Evolutionary conservation across 2,113 vertebrate species (phyloP).

Genomic region (Amazona guildingii): DNA sequence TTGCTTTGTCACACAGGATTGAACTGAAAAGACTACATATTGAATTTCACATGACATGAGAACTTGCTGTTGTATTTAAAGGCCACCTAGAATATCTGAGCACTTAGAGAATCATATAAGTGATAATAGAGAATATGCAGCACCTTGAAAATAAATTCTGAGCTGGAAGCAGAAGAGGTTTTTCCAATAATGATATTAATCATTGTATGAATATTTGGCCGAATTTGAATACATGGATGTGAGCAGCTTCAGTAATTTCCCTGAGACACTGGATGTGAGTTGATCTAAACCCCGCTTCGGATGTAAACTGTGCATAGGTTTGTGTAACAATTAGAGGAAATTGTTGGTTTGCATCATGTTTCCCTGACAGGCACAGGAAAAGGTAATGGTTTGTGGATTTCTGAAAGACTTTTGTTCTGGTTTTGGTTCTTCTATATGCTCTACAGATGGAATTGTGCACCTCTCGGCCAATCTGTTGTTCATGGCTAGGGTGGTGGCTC

Average conservation of each 20-base stretch:
- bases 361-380: background rate
- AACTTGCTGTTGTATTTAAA: background rate
- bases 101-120: background rate
- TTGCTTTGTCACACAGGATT: background rate
- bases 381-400: background rate
- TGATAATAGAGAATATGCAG: background rate
- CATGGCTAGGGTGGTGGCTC: background rate
- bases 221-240: background rate
- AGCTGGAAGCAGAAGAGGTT: background rate
- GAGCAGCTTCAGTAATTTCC: background rate
- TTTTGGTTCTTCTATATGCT: background rate
- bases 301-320: background rate
- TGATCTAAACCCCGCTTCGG: background rate
- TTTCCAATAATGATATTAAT: background rate
- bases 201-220: background rate
- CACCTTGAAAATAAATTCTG: background rate
- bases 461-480: background rate
- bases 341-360: fast-evolving
- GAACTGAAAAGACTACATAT: background rate
- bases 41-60: background rate
- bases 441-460: background rate
- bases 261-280: no score
- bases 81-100: background rate
- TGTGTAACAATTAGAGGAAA: background rate
- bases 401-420: background rate